Evolutionary conservation across 2,113 vertebrate species (phyloP).

Genomic region (Sitta europaea): DNA sequence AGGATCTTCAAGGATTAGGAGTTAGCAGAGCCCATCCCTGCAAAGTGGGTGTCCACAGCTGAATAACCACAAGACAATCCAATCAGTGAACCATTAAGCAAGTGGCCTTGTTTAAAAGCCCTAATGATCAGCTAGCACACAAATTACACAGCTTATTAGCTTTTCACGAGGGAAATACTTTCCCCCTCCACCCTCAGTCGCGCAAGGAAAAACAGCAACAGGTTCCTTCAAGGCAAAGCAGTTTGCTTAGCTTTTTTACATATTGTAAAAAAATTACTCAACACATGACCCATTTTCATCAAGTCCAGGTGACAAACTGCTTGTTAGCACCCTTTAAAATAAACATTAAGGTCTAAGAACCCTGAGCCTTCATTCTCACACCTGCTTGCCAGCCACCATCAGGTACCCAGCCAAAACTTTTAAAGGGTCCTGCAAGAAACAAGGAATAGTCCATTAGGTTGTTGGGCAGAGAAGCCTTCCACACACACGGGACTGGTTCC

Average conservation of each 20-base stretch:
- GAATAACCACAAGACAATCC: not conserved
- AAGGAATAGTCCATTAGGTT: not conserved
- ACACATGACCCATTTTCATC: not conserved
- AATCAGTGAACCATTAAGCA: constrained; percentile 2
- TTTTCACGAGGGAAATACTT: not conserved
- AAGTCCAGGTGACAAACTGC: not conserved
- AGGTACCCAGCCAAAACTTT: not conserved
- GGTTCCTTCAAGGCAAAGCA: not conserved
- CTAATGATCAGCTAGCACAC: not conserved
- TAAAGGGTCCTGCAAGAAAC: not conserved
- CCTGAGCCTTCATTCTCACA: not conserved
- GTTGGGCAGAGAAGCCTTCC: not conserved
- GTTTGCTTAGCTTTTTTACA: not conserved
- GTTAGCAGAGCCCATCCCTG: not conserved
- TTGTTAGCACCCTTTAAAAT: not conserved
- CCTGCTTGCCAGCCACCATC: not conserved
- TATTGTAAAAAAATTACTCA: not conserved
- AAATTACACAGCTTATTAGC: not conserved
- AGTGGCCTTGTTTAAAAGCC: not conserved
- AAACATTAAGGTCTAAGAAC: not conserved
- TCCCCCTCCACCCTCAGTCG: not conserved
- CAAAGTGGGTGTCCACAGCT: not conserved
- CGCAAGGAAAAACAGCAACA: not conserved
- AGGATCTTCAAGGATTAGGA: not conserved
- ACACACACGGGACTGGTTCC: not conserved